These are phyloP conservation scores for Neodiprion fabricii DNA, from an alignment of 1,140 invertebrate species.

Conservation along the genomic window DNA sequence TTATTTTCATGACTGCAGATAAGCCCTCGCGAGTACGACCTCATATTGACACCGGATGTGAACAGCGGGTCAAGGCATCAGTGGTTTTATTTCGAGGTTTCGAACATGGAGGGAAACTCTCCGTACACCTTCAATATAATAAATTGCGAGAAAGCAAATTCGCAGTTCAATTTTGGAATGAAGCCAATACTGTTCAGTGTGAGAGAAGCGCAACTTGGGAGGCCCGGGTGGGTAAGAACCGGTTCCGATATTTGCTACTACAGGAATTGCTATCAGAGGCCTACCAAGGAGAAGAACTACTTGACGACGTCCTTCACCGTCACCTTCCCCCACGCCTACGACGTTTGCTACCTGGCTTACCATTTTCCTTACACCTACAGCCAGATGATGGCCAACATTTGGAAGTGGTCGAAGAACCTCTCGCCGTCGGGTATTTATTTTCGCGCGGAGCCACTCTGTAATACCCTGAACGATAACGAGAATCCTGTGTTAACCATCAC, in stretches of 20 bases:
- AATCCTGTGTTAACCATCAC: slow-evolving; percentile 85
- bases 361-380: slow-evolving; percentile 92
- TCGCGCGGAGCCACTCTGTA: slow-evolving; percentile 72
- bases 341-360: slow-evolving; percentile 90
- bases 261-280: slow-evolving; percentile 70
- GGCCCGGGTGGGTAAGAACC: slow-evolving; percentile 74
- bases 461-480: slow-evolving; percentile 77
- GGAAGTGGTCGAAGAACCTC: slow-evolving; percentile 63
- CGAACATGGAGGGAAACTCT: slow-evolving; percentile 75
- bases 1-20: slow-evolving; percentile 60
- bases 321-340: slow-evolving; percentile 78
- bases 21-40: slow-evolving; percentile 80
- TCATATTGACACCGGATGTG: slow-evolving; percentile 86
- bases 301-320: slow-evolving; percentile 84
- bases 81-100: slow-evolving; percentile 95
- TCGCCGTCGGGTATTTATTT: slow-evolving; percentile 60
- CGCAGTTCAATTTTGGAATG: slow-evolving; percentile 93
- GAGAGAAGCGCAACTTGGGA: slow-evolving; percentile 70
- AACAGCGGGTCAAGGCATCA: slow-evolving; percentile 83
- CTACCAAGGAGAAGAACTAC: slow-evolving; percentile 69
- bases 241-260: slow-evolving; percentile 87
- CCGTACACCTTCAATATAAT: slow-evolving; percentile 90
- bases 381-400: slow-evolving; percentile 73
- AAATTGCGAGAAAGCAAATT: slow-evolving; percentile 89
- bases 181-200: slow-evolving; percentile 91